Evolutionary conservation across 1,140 invertebrate genomes (phyloP).

Genomic region (Halictus rubicundus): DNA sequence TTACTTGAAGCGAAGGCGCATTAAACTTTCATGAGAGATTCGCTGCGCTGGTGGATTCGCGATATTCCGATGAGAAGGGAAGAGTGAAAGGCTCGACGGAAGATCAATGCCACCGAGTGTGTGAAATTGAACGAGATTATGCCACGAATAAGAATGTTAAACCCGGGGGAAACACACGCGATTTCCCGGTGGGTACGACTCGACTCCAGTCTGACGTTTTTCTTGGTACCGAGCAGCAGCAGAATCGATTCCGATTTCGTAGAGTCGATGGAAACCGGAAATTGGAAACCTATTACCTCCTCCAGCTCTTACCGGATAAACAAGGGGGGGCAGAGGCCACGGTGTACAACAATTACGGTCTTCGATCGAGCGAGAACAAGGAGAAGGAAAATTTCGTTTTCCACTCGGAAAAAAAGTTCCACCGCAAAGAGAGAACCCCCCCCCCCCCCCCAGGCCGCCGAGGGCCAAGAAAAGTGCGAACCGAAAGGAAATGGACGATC

Average conservation of each 20-base stretch:
- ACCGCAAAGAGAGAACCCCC: not conserved
- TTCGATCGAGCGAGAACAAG: not conserved
- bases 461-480: not conserved
- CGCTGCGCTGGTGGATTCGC: not conserved
- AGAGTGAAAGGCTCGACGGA: not conserved
- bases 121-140: not conserved
- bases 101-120: constrained; percentile 7
- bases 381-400: constrained; percentile 5
- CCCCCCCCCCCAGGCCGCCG: no score
- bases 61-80: not conserved
- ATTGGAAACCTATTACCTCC: constrained; percentile 10
- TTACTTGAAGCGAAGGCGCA: not conserved
- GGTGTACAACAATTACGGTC: not conserved
- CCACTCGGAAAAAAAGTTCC: not conserved
- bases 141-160: not conserved
- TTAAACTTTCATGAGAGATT: not conserved
- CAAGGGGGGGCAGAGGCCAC: not conserved
- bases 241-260: no score
- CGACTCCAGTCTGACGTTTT: no score
- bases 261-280: not conserved
- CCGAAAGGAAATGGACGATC: not conserved
- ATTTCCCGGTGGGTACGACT: no score
- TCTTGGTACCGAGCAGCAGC: no score
- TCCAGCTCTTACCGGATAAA: not conserved
- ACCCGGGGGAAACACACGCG: not conserved